Base-by-base conservation (phyloP, 2,113 vertebrate genomes). In the Todiramphus chloris region DNA sequence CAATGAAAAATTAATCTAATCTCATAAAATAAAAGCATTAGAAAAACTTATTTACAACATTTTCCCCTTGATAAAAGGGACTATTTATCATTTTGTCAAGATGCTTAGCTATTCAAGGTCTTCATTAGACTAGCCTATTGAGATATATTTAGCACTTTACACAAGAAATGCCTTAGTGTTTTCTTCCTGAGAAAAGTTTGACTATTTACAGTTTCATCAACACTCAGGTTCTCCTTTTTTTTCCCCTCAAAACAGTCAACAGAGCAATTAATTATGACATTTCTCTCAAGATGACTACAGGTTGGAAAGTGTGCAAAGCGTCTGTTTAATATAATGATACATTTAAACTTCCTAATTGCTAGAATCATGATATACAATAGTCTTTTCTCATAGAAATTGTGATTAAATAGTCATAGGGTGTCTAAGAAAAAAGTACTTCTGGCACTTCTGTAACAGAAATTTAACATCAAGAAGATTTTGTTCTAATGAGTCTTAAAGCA, bases 1-100 rank as follows among this genome's bases (percentile, higher is more conserved):
- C 77, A 94, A 95, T 97, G 89, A 96, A 97, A 97, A 97, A 96
- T 95, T 97, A 95, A 97, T 96, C 68, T 89, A 94, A 94, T 93
- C 94, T 94, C 89, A 94, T 84, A 92, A 89, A 96, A 95, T 87
- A 94, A 90, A 93, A 77, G 59, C 85, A 86, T 87, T 92, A 91
- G 73, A 83, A 93, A 83, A 84, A 66, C 75, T 84, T 93, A 96
- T 93, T 73, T 73, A 83, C 64, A 80, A 62, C 82, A 92, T 75
- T 66, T 86, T 80, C 81, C 77, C 88, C 82, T 92, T 92, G 89
- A 90, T 86, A 95, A 95, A 96, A 96, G 96, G 64, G 48, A 95
- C 89, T 96, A 89, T 96, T 96, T 78, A 91, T 96, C 82, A 94
- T 83, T 93, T 67, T 91, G 79, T 87, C 87, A 80, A 83, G 83